Evolutionary conservation across 1,140 invertebrate species (phyloP), one percentile per base, ranked within the genome.

Genomic region (Macrostomum lignano): DNA sequence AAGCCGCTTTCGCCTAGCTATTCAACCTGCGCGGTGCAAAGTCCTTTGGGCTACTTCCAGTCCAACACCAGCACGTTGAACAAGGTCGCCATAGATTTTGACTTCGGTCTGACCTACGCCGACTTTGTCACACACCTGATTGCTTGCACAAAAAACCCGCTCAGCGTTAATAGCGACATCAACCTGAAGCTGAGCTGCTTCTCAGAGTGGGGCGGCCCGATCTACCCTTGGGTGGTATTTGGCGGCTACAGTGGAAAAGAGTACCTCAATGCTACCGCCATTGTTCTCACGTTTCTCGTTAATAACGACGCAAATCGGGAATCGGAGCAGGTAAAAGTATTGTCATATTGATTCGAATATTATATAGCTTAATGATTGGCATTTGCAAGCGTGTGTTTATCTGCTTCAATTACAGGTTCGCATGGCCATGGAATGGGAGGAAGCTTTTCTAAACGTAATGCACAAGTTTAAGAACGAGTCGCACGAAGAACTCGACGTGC

Each of bases 221-320:
- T 88, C 7, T 70, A 77, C 47, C 78, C 82, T 9, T 78, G 73
- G 21, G 70, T 88, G 24, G 77, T 72, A 2, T 57, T 94, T 11
- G 88, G 84, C 22, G 84, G 82, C 9, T 93, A 82, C n/a, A n/a
- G n/a, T n/a, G 60, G 65, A 33, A 60, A 56, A 6, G 48, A 60
- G 25, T 91, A 74, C 52, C 61, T 73, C 43, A 67, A 72, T 36
- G 73, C 84, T 2, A 71, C 67, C 21, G 74, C 81, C 1, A 58
- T 93, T 13, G 78, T 91, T 14, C 55, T 91, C 9, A 81, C 79
- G 0, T 68, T 88, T 44, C 48, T 88, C n/a, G 72, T 93, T 1
- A 77, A 78, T 39, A 60, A 60, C 33, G 25, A 44, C 5, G 38
- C 53, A 10, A 40, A 46, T 21, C 37, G 31, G 3, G 35, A 33